Conservation (phyloP, 2,797 vertebrate species). For the Oreonectes daqikongensis region DNA sequence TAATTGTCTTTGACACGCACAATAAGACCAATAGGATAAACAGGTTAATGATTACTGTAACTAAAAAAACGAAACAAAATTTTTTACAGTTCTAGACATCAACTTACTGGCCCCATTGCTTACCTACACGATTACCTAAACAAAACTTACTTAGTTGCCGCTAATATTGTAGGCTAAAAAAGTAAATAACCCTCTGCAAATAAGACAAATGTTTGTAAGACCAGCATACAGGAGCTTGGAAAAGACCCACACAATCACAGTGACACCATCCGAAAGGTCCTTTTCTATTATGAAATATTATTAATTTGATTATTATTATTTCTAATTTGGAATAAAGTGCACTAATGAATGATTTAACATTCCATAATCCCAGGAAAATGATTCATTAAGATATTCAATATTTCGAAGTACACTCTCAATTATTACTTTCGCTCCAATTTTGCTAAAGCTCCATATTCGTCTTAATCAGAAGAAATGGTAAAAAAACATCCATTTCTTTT, state of each 20-base stretch:
- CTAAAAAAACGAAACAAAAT: no score
- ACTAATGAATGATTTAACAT: not conserved
- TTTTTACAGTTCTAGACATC: no score
- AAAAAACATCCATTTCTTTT: not conserved
- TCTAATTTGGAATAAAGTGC: not conserved
- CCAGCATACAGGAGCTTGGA: not conserved
- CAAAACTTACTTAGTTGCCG: no score
- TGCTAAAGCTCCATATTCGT: not conserved
- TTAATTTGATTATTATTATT: not conserved
- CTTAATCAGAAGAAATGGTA: not conserved
- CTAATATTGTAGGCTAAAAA: no score
- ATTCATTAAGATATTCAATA: not conserved
- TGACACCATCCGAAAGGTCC: not conserved
- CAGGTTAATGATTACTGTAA: no score
- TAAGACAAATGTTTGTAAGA: not conserved
- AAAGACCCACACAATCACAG: not conserved
- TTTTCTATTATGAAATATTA: not conserved
- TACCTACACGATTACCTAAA: no score
- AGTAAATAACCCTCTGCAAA: no score
- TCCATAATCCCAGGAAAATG: not conserved
- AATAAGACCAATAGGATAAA: no score
- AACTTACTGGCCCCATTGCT: no score
- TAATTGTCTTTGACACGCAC: no score
- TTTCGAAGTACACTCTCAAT: not conserved
- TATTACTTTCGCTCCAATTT: not conserved